Base-by-base conservation (phyloP, 2,797 vertebrate genomes). In the Avahi laniger region DNA sequence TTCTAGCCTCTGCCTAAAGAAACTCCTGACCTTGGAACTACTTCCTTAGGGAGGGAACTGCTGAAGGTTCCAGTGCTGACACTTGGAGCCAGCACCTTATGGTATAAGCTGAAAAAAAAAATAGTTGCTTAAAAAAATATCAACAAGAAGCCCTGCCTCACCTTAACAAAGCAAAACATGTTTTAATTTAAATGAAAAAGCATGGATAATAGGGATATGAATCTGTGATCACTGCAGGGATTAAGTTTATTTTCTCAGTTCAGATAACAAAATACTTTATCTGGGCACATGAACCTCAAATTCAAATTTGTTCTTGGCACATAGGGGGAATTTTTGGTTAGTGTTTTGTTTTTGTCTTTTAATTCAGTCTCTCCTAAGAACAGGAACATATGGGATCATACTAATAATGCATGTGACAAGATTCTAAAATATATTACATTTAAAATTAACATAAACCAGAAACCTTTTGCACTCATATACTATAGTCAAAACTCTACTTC, bases 311-410 rank as follows among this genome's bases (percentile, higher is more conserved):
- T 50, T 82, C 33, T 76, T 59, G 20, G 67, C 24, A 26, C 15
- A 38, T 2, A 0, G 26, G 17, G 24, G 33, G 5, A 30, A 70
- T 59, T 73, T 80, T 54, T 28, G 26, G 26, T 67, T 84, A 33
- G 10, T 10, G 13, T 50, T 89, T 92, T 88, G 15, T 57, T 61
- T 9, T 57, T 94, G 35, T 65, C 86, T 83, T 93, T 93, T 75
- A 95, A 87, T 89, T 97, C 50, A 43, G 14, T 87, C 65, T 93
- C 65, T 92, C 48, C 80, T 79, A 85, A 94, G 54, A 93, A 76
- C 4, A 81, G 43, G 15, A 92, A 86, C 59, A 88, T 78, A 84
- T 86, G 15, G 57, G 85, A 65, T 72, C 43, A 76, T 65, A 48
- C 50, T 81, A 88, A 70, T 57, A 83, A 96, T 22, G 65, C 18